These are phyloP conservation scores for Globia sparganii DNA, from an alignment of 2,888 invertebrate species.

Conservation along the genomic window DNA sequence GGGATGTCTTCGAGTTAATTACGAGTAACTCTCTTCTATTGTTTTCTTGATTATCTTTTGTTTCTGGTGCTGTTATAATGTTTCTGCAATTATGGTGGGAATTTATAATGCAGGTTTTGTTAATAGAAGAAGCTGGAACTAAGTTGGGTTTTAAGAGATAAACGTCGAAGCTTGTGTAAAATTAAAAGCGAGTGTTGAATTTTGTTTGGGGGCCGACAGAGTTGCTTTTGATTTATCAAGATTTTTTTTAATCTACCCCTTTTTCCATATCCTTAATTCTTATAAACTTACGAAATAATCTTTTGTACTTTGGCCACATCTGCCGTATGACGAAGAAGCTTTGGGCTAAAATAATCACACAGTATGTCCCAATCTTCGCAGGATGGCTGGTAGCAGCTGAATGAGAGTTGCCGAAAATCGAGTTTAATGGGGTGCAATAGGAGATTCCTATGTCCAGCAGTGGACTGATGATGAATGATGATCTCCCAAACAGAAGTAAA, in stretches of 20 bases:
- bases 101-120: constrained; percentile 28
- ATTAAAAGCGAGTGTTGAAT: background rate
- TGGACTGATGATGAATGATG: no score
- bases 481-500: no score
- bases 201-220: background rate
- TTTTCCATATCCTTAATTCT: background rate
- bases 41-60: constrained; percentile 39
- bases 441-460: no score
- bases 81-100: constrained; percentile 15
- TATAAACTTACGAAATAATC: background rate
- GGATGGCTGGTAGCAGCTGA: no score
- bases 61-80: constrained; percentile 30
- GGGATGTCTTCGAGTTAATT: constrained; percentile 49
- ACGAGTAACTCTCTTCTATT: constrained; percentile 38
- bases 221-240: background rate
- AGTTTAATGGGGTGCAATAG: no score
- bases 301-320: background rate
- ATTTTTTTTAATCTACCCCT: background rate
- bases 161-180: background rate
- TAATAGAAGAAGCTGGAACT: background rate
- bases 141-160: background rate
- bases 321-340: background rate
- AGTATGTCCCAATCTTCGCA: background rate
- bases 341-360: background rate
- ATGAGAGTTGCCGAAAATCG: no score